Base-by-base conservation (phyloP, 2,888 invertebrate species). In the Pemphredon lugubris region DNA sequence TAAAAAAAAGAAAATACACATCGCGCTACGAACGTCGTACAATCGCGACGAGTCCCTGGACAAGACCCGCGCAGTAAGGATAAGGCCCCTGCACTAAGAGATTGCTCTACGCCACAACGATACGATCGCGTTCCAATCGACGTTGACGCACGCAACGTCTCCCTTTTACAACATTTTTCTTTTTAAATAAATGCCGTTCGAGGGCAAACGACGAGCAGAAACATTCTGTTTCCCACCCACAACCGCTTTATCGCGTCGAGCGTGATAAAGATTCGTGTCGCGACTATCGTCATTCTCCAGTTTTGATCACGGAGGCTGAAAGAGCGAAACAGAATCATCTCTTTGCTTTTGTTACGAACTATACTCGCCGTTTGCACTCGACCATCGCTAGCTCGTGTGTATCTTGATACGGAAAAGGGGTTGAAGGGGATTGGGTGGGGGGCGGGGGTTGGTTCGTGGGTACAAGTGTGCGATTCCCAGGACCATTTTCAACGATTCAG, bases 61-160 rank as follows among this genome's bases (percentile, higher is more conserved):
- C 77, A 68, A 72, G 75, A 75, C 81, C 84, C 84, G 81, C 87
- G 87, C 88, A 87, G 87, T 88, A 87, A 87, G 87, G 88, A 88
- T 89, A 89, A 89, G 89, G 89, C 89, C 89, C 89, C 89, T 88
- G 89, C 89, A 89, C 87, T 88, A 88, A 89, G 84, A 86, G 88
- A 89, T 88, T 88, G 87, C 87, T 88, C 88, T 87, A 88, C 87
- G 87, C 86, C 87, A 88, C 84, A 84, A 87, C 82, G 77, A 73
- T 84, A 82, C 81, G 79, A 76, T 79, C 76, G 71, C 68, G 30
- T 73, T 73, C 51, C 58, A 58, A 64, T 77, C 63, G 67, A 72
- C 82, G 75, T 79, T 77, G 77, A 77, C 74, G 65, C 68, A 61
- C 42, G 65, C 71, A 66, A 57, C 65, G 37, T 63, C 45, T 32